Base-by-base conservation (phyloP, 2,888 invertebrate species). In the Epirrhoe tristata region DNA sequence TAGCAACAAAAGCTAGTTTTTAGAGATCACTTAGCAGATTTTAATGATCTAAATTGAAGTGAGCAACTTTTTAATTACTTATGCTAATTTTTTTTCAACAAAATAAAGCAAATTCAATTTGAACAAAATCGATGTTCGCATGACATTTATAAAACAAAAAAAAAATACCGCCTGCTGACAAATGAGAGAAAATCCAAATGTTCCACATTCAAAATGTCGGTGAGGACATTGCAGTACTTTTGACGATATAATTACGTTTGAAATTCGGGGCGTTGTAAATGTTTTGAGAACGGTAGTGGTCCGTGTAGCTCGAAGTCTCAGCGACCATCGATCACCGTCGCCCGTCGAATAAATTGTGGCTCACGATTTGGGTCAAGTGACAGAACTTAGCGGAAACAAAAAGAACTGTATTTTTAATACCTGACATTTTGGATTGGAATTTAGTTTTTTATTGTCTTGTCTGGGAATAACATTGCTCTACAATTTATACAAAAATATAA, bases 251-350 rank as follows among this genome's bases (percentile, higher is more conserved):
- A 87, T 86, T 83, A 83, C 78, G 79, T 79, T 79, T 80, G 73
- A 77, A 81, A 83, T 83, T 78, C 81, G 75, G 84, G 81, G 80
- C 82, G 81, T 81, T 81, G 82, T 77, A 79, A 81, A 81, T 74
- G 82, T 81, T 79, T 80, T 81, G 76, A 80, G 84, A 77, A 86
- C 88, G 82, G 90, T 89, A 88, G 89, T 89, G 88, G 83, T 81
- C 81, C 85, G 78, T 77, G 81, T 77, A 78, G 78, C 79, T 81
- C 79, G 78, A 85, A 82, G 84, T 79, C 84, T 78, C 78, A 77
- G 76, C 81, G 86, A 84, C 82, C 89, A 92, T 92, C 92, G 91
- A 92, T 92, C 92, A 92, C 89, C 77, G 83, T 79, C 78, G 79
- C 78, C 86, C 85, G 85, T 86, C 88, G 84, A 86, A 92, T 91